These are phyloP conservation scores for Caranx ignobilis DNA, from an alignment of 2,113 vertebrate genomes.

Conservation along the genomic window DNA sequence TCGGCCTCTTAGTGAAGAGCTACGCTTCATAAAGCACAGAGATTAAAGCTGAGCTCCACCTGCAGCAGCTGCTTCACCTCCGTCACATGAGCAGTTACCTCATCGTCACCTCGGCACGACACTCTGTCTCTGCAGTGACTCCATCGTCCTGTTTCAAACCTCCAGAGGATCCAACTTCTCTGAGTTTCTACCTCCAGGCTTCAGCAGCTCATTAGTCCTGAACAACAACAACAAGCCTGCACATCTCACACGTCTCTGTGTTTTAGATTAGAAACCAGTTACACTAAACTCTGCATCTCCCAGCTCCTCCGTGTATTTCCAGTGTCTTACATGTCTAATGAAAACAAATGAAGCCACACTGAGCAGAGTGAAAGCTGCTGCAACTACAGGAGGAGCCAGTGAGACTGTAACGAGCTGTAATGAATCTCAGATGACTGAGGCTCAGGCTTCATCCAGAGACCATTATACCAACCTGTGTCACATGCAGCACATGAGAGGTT, in stretches of 20 bases:
- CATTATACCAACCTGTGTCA: not conserved
- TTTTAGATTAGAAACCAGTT: slow-evolving; percentile 8
- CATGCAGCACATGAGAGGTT: slow-evolving; percentile 2
- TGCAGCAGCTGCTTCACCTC: slow-evolving; percentile 71
- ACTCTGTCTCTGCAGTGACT: slow-evolving; percentile 64
- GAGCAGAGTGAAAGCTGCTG: slow-evolving; percentile 30
- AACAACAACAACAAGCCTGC: not conserved
- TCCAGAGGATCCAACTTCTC: slow-evolving; percentile 36
- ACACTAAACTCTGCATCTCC: slow-evolving; percentile 1
- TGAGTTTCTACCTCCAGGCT: not conserved
- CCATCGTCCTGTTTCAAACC: slow-evolving; percentile 35
- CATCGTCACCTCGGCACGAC: slow-evolving; percentile 20
- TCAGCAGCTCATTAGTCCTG: slow-evolving; percentile 3
- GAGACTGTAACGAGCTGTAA: slow-evolving; percentile 35
- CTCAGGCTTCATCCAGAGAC: slow-evolving; percentile 4
- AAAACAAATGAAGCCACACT: slow-evolving; percentile 45
- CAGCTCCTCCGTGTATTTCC: not conserved
- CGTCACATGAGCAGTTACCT: slow-evolving; percentile 67
- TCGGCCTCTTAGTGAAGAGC: slow-evolving; percentile 31
- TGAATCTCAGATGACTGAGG: slow-evolving; percentile 35
- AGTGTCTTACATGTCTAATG: slow-evolving; percentile 24
- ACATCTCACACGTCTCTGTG: slow-evolving; percentile 7
- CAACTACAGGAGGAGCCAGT: slow-evolving; percentile 16
- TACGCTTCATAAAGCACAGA: slow-evolving; percentile 64
- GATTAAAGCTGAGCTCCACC: slow-evolving; percentile 59